A percentile compares a stretch with the other conserved stretches of the same genome.
phyloP scores from a whole-genome alignment of 2,113 vertebrate genomes.

The Hemiprocne comata region DNA sequence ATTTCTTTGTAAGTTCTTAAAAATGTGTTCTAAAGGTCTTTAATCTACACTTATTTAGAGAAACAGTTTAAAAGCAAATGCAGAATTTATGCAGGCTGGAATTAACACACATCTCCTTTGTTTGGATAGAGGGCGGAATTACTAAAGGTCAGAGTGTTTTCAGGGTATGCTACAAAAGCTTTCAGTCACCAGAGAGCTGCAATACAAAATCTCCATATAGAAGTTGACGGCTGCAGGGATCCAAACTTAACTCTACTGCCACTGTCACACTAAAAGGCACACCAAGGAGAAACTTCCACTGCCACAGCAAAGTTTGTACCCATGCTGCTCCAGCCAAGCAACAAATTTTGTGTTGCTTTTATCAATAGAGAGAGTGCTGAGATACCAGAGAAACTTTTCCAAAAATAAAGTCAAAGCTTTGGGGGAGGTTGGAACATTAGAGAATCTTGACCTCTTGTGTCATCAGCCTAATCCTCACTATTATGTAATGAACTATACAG shows the following conservation, averaged over 20 bases:
- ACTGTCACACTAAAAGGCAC: not conserved
- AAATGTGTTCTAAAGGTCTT: not conserved
- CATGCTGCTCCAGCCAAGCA: not conserved
- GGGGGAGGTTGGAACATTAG: not conserved
- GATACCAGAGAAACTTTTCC: not conserved
- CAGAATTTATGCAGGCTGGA: not conserved
- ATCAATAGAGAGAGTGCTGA: not conserved
- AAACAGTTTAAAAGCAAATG: not conserved
- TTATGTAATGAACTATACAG: not conserved
- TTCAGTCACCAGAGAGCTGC: not conserved
- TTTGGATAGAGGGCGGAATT: not conserved
- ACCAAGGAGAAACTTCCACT: not conserved
- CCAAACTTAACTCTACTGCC: not conserved
- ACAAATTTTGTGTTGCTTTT: not conserved
- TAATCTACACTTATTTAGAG: not conserved
- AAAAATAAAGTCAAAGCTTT: not conserved
- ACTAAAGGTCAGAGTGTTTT: not conserved
- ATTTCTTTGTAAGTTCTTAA: not conserved
- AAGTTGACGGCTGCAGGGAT: not conserved
- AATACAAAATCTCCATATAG: not conserved
- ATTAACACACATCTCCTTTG: conserved; percentile 1
- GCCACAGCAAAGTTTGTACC: not conserved
- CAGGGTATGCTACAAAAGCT: not conserved
- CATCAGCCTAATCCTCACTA: not conserved
- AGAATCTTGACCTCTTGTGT: not conserved